Conservation (phyloP, 2,113 vertebrate genomes). For the Takifugu bimaculatus region DNA sequence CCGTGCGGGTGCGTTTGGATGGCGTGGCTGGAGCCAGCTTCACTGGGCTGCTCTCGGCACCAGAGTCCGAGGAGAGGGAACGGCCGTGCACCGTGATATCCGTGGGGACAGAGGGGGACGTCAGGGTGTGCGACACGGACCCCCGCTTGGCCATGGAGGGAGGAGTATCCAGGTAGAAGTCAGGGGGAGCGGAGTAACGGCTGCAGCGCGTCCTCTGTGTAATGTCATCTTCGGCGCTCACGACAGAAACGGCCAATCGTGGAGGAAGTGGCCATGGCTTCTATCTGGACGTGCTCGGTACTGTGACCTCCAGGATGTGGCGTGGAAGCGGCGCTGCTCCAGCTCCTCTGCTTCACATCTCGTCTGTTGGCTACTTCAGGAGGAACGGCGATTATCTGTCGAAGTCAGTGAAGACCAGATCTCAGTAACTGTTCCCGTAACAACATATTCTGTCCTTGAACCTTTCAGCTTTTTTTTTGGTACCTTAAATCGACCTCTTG, state of each 20-base stretch:
- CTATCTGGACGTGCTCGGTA: too few relatives aligned
- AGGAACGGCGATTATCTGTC: conserved; percentile 67
- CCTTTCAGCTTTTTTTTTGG: background rate
- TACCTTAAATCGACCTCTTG: conserved; percentile 76
- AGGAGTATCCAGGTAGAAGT: conserved; percentile 87
- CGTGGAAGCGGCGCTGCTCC: conserved; percentile 66
- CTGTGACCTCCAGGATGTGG: conserved; percentile 55
- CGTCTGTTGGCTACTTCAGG: conserved; percentile 74
- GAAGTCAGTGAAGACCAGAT: background rate
- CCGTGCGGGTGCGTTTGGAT: conserved; percentile 66
- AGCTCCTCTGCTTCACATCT: conserved; percentile 69
- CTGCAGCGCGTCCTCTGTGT: too few relatives aligned
- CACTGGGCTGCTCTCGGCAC: conserved; percentile 78
- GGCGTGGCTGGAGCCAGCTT: conserved; percentile 67
- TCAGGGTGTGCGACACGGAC: conserved; percentile 77
- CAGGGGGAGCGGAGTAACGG: conserved; percentile 90
- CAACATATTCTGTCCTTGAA: background rate
- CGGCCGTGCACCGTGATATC: conserved; percentile 64
- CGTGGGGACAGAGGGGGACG: conserved; percentile 76
- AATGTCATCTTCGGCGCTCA: too few relatives aligned
- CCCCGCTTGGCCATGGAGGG: conserved; percentile 77
- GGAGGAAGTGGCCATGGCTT: too few relatives aligned
- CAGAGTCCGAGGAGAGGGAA: conserved; percentile 89
- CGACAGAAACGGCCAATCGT: too few relatives aligned
- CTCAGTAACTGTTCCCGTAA: background rate